phyloP scores from a whole-genome alignment of 2,797 vertebrate genomes.

The Spinus pinus region DNA sequence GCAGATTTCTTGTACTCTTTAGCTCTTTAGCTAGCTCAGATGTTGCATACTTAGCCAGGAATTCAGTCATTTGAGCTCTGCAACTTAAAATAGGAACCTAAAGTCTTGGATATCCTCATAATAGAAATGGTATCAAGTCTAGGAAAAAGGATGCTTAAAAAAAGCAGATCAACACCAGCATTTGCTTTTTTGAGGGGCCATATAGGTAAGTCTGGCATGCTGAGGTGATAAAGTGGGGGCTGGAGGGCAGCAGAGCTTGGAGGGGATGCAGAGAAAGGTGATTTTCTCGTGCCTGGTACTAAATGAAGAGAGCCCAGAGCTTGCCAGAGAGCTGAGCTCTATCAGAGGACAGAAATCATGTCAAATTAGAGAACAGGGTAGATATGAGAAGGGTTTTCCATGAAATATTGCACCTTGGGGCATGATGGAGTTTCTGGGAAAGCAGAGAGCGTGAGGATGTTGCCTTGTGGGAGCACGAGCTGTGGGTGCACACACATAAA shows the following conservation, averaged over 20 bases:
- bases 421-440: neutral
- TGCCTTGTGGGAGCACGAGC: neutral
- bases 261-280: neutral
- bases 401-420: neutral
- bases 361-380: neutral
- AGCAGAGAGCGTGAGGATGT: neutral
- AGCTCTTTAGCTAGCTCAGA: neutral
- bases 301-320: neutral
- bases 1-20: neutral
- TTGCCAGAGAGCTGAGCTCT: neutral
- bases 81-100: neutral
- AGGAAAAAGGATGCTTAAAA: neutral
- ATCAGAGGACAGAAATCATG: neutral
- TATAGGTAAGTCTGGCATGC: neutral
- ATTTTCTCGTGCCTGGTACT: neutral
- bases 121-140: rapidly evolving
- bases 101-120: neutral
- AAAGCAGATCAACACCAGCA: neutral
- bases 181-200: neutral
- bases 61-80: neutral
- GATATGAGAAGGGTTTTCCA: neutral
- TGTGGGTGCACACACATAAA: rapidly evolving
- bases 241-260: neutral
- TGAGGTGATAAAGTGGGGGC: neutral
- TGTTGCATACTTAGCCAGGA: neutral